A percentile compares a stretch with the other conserved stretches of the same genome.
These are phyloP conservation scores for Caenorhabditis sulstoni DNA, from an alignment of 2,888 invertebrate species.

Conservation along the genomic window DNA sequence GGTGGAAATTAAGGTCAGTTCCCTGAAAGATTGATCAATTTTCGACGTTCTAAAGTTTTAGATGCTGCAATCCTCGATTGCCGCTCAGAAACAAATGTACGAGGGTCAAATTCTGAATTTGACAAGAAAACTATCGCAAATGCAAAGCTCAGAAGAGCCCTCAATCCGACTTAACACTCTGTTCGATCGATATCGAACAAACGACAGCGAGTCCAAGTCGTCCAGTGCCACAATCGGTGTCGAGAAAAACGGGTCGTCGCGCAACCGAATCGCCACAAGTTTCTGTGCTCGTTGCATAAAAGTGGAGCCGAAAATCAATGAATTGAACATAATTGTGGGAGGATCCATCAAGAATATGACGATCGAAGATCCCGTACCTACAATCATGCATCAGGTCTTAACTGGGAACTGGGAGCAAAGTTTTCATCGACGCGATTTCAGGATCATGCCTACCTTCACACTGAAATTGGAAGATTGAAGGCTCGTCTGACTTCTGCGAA, in stretches of 20 bases:
- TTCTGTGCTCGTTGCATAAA: constrained; percentile 35
- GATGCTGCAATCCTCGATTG: constrained; percentile 65
- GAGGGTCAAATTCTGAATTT: constrained; percentile 63
- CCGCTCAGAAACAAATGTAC: constrained; percentile 69
- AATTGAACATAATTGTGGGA: constrained; percentile 45
- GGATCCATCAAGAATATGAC: constrained; percentile 45
- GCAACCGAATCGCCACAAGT: constrained; percentile 22
- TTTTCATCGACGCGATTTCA: constrained; percentile 7
- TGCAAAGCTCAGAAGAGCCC: constrained; percentile 46
- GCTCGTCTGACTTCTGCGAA: constrained; percentile 49
- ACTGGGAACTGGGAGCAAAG: background rate
- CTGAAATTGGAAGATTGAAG: constrained; percentile 53
- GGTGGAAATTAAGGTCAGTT: constrained; percentile 64
- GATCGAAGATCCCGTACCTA: constrained; percentile 55
- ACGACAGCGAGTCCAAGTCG: constrained; percentile 36
- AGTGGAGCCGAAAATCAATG: constrained; percentile 52
- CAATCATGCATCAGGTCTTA: constrained; percentile 34
- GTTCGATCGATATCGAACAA: constrained; percentile 64
- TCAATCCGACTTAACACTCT: constrained; percentile 46
- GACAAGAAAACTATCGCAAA: constrained; percentile 33
- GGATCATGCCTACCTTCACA: constrained; percentile 40
- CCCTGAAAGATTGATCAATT: background rate
- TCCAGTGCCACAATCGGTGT: constrained; percentile 34
- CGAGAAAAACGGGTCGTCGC: constrained; percentile 50
- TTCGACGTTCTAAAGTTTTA: constrained; percentile 14